Conservation (phyloP, 2,797 vertebrate species). For the Neosilurus hyrtlii region DNA sequence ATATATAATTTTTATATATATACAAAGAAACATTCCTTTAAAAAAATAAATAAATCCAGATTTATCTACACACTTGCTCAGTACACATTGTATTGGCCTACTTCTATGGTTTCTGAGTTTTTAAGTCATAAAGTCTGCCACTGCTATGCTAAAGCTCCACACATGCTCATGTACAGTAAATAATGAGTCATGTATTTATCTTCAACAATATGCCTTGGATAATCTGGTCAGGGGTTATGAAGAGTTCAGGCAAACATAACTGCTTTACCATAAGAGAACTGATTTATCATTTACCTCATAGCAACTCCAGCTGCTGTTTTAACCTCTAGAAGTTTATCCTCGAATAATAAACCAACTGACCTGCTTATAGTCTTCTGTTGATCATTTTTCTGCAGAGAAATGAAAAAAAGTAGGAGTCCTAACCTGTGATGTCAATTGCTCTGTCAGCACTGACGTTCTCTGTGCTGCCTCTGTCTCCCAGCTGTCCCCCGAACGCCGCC, state of each 20-base stretch:
- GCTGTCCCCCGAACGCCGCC: constrained; percentile 88
- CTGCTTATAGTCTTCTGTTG: background rate
- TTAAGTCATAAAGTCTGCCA: background rate
- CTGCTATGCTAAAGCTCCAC: background rate
- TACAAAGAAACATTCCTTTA: too few species aligned
- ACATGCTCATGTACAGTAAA: background rate
- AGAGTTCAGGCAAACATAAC: background rate
- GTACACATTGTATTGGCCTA: background rate
- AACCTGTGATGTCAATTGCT: constrained; percentile 72
- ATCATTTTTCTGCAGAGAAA: background rate
- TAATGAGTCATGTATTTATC: constrained; percentile 12
- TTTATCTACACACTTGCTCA: background rate
- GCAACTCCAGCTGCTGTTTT: background rate
- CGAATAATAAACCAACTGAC: background rate
- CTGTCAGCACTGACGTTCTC: constrained; percentile 88
- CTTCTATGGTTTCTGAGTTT: background rate
- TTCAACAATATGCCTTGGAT: background rate
- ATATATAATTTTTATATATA: too few species aligned
- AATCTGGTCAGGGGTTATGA: background rate
- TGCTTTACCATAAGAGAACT: background rate
- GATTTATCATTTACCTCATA: background rate
- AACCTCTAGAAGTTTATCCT: background rate
- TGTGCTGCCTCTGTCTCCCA: constrained; percentile 77
- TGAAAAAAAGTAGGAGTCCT: background rate
- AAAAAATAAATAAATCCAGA: too few species aligned